A percentile compares a stretch with the other conserved stretches of the same genome.
These are phyloP conservation scores for Sparidentex hasta DNA, from an alignment of 2,797 vertebrate genomes.

Conservation along the genomic window DNA sequence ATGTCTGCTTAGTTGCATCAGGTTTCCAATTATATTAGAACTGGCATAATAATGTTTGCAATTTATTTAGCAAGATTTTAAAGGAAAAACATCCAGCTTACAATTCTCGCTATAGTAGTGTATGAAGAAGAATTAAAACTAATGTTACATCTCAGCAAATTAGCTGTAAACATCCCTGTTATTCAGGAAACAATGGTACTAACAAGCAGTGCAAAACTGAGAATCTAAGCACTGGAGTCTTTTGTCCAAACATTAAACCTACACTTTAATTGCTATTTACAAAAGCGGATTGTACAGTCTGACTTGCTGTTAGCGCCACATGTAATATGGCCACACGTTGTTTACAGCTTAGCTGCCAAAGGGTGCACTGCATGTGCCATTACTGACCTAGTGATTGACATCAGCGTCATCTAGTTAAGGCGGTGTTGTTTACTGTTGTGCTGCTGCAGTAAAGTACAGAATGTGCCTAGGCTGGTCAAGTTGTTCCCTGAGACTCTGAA, in stretches of 20 bases:
- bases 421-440: slow-evolving; percentile 16
- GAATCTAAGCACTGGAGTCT: slow-evolving; percentile 2
- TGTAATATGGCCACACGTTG: background rate
- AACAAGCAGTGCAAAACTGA: background rate
- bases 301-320: slow-evolving; percentile 9
- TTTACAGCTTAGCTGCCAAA: slow-evolving; percentile 3
- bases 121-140: slow-evolving; percentile 8
- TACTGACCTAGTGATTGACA: slow-evolving; percentile 13
- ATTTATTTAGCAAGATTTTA: slow-evolving; percentile 14
- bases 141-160: slow-evolving; percentile 17
- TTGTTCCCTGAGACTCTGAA: slow-evolving; percentile 10
- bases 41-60: slow-evolving; percentile 24
- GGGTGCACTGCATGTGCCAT: background rate
- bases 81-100: slow-evolving; percentile 14
- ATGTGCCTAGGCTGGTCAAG: slow-evolving; percentile 17
- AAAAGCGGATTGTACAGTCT: slow-evolving; percentile 26
- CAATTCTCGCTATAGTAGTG: background rate
- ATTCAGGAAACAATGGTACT: slow-evolving; percentile 13
- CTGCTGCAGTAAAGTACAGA: background rate
- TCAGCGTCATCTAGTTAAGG: slow-evolving; percentile 4
- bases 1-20: slow-evolving; percentile 24
- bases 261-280: slow-evolving; percentile 47
- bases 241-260: slow-evolving; percentile 17
- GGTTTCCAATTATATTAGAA: slow-evolving; percentile 21
- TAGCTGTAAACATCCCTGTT: slow-evolving; percentile 29